Evolutionary conservation across 2,888 invertebrate genomes (phyloP).

Genomic region (Ischnus inquisitorius): DNA sequence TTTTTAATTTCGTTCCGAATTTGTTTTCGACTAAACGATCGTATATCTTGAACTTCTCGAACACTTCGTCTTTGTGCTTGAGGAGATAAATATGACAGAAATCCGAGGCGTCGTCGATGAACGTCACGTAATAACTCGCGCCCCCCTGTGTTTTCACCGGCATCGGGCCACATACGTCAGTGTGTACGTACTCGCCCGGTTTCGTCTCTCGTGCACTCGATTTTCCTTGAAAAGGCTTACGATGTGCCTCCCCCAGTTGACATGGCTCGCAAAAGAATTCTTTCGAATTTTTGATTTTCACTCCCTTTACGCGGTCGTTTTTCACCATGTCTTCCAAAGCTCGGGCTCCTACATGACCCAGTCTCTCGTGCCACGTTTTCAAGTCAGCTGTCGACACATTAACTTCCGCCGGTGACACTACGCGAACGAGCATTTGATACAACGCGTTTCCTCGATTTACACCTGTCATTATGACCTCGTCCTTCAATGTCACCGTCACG

Average conservation of each 20-base stretch:
- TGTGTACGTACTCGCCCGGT: constrained; percentile 60
- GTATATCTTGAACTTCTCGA: constrained; percentile 52
- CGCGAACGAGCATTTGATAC: constrained; percentile 53
- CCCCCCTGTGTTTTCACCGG: constrained; percentile 60
- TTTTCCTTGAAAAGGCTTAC: constrained; percentile 53
- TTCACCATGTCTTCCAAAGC: constrained; percentile 66
- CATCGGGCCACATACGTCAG: constrained; percentile 67
- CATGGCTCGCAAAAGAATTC: constrained; percentile 71
- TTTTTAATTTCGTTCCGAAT: constrained; percentile 34
- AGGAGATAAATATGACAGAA: constrained; percentile 63
- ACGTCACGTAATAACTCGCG: constrained; percentile 60
- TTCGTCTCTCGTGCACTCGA: constrained; percentile 27
- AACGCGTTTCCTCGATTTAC: constrained; percentile 51
- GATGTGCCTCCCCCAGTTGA: constrained; percentile 68
- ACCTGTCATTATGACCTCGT: constrained; percentile 48
- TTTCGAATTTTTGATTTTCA: constrained; percentile 50
- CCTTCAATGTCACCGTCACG: constrained; percentile 30
- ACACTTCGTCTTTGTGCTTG: constrained; percentile 53
- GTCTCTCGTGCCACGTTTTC: constrained; percentile 67
- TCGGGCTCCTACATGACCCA: constrained; percentile 67
- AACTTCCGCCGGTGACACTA: constrained; percentile 27
- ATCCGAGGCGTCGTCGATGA: constrained; percentile 57
- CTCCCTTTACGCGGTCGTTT: constrained; percentile 57
- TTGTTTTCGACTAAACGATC: constrained; percentile 50
- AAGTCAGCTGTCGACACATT: constrained; percentile 41